Base-by-base conservation (phyloP, 2,888 invertebrate species). In the Agrotis exclamationis region DNA sequence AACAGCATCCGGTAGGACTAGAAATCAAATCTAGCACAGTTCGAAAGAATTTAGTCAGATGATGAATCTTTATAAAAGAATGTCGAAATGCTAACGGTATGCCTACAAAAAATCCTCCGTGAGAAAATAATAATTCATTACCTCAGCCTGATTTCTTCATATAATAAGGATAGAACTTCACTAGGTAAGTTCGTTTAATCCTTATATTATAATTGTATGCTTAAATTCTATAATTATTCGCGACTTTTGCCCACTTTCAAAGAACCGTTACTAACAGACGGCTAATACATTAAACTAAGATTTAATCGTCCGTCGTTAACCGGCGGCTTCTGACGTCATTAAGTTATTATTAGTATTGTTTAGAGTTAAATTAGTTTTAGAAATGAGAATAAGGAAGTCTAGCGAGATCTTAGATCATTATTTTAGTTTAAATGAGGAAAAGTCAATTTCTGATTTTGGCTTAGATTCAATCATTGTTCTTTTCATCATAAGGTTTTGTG, bases 301-400 rank as follows among this genome's bases (percentile, higher is more conserved):
- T 84, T 74, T 82, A 82, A 80, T 73, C 77, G 80, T 72, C 20
- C 63, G n/a, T 68, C 68, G 58, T 76, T 79, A 83, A 84, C 73
- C 60, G 45, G 53, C 39, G 44, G 64, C 54, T 66, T 65, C 65
- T 62, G 63, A 62, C 72, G 78, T 68, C 66, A 78, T 65, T 76
- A 58, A 33, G 59, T 48, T 76, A 57, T 71, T 76, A 72, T 80
- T 78, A 39, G 78, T 72, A 63, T 72, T 65, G 60, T 63, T 68
- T 78, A 60, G 22, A 50, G 50, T 59, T 24, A 56, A 76, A 63
- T 63, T 45, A 3, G 59, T 63, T 63, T 76, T 50, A 59, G 48
- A 44, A 76, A 58, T 47, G 22, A 44, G 56, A 60, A 58, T 67
- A 67, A 74, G 67, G 75, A 67, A 72, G 74, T 57, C 50, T 47